These are phyloP conservation scores for Staurois parvus DNA, from an alignment of 2,797 vertebrate species.

Conservation along the genomic window DNA sequence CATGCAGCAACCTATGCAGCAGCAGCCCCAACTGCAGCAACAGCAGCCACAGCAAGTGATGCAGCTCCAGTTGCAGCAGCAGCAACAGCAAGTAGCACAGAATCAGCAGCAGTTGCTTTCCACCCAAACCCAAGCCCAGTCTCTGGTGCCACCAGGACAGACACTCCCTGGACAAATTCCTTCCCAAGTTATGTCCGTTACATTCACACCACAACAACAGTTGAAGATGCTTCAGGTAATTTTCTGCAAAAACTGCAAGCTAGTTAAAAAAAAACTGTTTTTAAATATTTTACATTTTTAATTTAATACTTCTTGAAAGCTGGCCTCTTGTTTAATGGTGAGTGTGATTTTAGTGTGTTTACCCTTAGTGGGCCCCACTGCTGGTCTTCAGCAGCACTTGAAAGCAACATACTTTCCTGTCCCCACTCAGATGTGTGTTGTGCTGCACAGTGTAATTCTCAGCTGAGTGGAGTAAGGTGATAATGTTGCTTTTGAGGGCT, in stretches of 20 bases:
- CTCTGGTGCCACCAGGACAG: conserved; percentile 84
- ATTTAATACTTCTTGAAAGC: too few relatives aligned
- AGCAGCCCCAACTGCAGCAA: conserved; percentile 77
- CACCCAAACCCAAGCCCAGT: conserved; percentile 80
- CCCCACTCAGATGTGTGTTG: too few relatives aligned
- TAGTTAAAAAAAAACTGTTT: too few relatives aligned
- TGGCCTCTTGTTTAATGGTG: too few relatives aligned
- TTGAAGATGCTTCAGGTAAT: conserved; percentile 78
- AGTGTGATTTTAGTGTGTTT: too few relatives aligned
- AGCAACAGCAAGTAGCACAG: conserved; percentile 77
- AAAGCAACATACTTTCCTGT: too few relatives aligned
- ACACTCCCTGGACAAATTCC: conserved; percentile 82
- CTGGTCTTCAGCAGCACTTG: too few relatives aligned
- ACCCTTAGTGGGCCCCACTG: too few relatives aligned
- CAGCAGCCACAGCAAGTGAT: conserved; percentile 71
- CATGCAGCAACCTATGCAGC: conserved; percentile 57
- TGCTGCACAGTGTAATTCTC: too few relatives aligned
- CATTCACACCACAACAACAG: conserved; percentile 81
- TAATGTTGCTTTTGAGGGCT: too few relatives aligned
- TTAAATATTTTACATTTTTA: too few relatives aligned
- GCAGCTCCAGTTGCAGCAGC: conserved; percentile 68
- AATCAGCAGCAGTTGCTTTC: conserved; percentile 82
- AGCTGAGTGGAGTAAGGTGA: too few relatives aligned
- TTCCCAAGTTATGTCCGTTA: conserved; percentile 80
- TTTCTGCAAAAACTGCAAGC: neutral